phyloP scores from a whole-genome alignment of 2,113 vertebrate species.

The Dascyllus trimaculatus region DNA sequence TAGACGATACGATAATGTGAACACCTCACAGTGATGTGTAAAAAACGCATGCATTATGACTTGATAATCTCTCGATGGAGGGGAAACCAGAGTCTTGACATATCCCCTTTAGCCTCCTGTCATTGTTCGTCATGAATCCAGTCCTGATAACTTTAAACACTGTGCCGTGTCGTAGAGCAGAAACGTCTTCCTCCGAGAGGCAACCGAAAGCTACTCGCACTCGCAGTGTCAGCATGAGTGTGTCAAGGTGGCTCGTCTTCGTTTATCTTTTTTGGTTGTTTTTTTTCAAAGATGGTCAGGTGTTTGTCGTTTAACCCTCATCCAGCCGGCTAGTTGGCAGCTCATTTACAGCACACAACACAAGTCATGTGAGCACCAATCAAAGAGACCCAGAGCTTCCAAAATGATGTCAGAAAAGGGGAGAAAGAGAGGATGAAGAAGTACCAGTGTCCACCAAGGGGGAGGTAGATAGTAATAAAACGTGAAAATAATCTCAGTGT shows the following conservation, averaged over 20 bases:
- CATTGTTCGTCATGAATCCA: conserved; percentile 73
- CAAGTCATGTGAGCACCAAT: conserved; percentile 65
- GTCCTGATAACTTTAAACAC: conserved; percentile 79
- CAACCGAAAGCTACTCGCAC: conserved; percentile 77
- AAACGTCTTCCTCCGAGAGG: conserved; percentile 82
- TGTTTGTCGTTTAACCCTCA: conserved; percentile 54
- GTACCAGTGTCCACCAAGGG: conserved; percentile 70
- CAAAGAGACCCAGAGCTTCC: conserved; percentile 83
- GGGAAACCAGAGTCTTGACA: conserved; percentile 68
- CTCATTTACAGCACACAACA: conserved; percentile 63
- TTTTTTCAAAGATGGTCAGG: conserved; percentile 62
- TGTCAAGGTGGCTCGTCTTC: conserved; percentile 76
- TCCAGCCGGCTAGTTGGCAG: conserved; percentile 64
- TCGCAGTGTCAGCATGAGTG: conserved; percentile 78
- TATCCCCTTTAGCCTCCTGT: conserved; percentile 68
- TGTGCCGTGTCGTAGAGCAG: conserved; percentile 82
- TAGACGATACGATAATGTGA: conserved; percentile 79
- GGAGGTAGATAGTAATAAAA: conserved; percentile 37
- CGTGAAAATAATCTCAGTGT: conserved; percentile 37
- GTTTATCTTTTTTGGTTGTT: conserved; percentile 24
- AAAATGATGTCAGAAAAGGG: conserved; percentile 81
- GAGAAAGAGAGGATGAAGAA: conserved; percentile 39
- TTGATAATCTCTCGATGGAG: conserved; percentile 73
- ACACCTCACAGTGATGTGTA: conserved; percentile 82
- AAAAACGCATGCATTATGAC: conserved; percentile 83